Conservation (phyloP, 2,888 invertebrate species). For the Nycteola revayana region DNA sequence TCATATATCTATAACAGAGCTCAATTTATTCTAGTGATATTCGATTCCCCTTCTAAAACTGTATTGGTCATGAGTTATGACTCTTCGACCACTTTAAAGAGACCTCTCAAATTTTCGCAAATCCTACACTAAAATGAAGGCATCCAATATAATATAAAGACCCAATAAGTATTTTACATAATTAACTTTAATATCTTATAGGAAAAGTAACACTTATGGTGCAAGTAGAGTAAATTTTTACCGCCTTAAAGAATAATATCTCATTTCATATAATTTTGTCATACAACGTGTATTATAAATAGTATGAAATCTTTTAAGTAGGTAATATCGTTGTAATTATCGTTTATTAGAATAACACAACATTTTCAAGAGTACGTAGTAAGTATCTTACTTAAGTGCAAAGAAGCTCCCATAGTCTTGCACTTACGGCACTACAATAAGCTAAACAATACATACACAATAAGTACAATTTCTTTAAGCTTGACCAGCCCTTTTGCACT, state of each 20-base stretch:
- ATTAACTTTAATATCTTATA: conserved; percentile 41
- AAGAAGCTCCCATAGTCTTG: too few species aligned
- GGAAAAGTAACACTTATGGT: conserved; percentile 56
- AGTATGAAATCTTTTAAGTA: too few species aligned
- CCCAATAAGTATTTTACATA: conserved; percentile 28
- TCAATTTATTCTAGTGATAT: conserved; percentile 61
- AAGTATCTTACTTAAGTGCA: too few species aligned
- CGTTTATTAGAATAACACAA: too few species aligned
- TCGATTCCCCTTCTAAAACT: conserved; percentile 50
- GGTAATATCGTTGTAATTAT: too few species aligned
- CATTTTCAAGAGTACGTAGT: too few species aligned
- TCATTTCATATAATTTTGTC: too few species aligned
- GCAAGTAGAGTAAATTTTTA: conserved; percentile 22
- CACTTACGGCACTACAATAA: too few species aligned
- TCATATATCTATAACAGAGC: conserved; percentile 43
- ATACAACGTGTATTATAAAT: too few species aligned
- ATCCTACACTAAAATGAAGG: conserved; percentile 59
- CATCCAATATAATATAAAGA: conserved; percentile 66
- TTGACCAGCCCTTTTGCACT: too few species aligned
- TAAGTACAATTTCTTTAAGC: too few species aligned
- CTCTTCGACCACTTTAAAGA: conserved; percentile 39
- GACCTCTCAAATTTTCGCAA: background rate
- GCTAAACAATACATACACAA: too few species aligned
- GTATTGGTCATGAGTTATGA: conserved; percentile 69
- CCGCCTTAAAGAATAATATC: conserved; percentile 27